Evolutionary conservation across 2,888 invertebrate species (phyloP).

Genomic region (Sialis lutaria): DNA sequence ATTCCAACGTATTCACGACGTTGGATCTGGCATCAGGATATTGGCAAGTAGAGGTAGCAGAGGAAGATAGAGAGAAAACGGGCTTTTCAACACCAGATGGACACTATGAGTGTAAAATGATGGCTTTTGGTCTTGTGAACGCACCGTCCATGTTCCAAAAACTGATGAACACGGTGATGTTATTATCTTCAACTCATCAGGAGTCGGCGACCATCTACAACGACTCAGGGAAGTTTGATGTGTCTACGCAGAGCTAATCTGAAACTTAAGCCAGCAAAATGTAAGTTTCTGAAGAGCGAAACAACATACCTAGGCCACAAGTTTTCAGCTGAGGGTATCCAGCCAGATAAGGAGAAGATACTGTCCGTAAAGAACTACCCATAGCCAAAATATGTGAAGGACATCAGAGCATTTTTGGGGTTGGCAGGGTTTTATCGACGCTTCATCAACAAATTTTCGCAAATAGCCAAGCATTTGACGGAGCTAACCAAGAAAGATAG

Average conservation of each 20-base stretch:
- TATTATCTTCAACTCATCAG: not conserved
- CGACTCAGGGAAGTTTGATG: not conserved
- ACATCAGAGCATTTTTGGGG: constrained; percentile 9
- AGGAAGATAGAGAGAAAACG: too few relatives aligned
- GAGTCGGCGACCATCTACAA: constrained; percentile 2
- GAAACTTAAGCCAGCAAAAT: constrained; percentile 8
- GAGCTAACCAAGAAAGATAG: not conserved
- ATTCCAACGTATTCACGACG: constrained; percentile 4
- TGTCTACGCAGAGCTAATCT: constrained; percentile 5
- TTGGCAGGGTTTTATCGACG: constrained; percentile 11
- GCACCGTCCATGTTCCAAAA: constrained; percentile 1
- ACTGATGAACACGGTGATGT: constrained; percentile 1
- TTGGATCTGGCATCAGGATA: constrained; percentile 8
- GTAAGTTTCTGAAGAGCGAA: too few relatives aligned
- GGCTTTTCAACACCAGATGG: too few relatives aligned
- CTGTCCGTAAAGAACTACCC: too few relatives aligned
- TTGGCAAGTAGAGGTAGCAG: constrained; percentile 9
- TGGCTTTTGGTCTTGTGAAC: constrained; percentile 4
- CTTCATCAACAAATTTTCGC: constrained; percentile 9
- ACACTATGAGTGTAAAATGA: constrained; percentile 2
- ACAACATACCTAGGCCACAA: constrained; percentile 1
- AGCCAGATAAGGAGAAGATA: too few relatives aligned
- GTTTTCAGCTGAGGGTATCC: constrained; percentile 10
- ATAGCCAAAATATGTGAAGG: too few relatives aligned
- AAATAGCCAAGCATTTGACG: constrained; percentile 10